Base-by-base conservation (phyloP, 2,888 invertebrate species). In the Lymantria monacha region DNA sequence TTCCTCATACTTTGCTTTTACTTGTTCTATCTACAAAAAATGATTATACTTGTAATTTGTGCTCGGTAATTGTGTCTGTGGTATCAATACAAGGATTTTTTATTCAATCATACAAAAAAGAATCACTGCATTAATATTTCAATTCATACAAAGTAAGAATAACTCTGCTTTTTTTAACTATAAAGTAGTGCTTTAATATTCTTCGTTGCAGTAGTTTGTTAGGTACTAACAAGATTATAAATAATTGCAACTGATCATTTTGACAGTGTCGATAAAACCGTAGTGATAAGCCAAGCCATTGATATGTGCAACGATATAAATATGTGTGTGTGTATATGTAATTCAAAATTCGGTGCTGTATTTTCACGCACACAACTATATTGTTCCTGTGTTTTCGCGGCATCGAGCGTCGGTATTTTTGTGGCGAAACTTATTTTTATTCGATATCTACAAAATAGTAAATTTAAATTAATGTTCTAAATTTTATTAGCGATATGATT, bases 351-450 rank as follows among this genome's bases (percentile, higher is more conserved):
- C 14, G 61, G 58, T 46, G 49, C 15, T 11, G n/a, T 64, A 60
- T 64, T 56, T 44, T 56, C 62, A 69, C 70, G 1, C 70, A 66
- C 69, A 71, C 77, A 69, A 59, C 54, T 53, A 62, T 44, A 63
- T 14, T 59, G 57, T 74, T 63, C 60, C 60, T 71, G 69, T 79
- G 75, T 85, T 88, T 88, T 88, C 87, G 88, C 89, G 89, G 87
- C 65, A 83, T 76, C 66, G 61, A 68, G 76, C 76, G 77, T 76
- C 72, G 57, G 67, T 70, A 61, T 61, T 58, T 63, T 46, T 69
- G 63, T 81, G 74, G 74, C 69, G 80, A 74, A 83, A 85, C 76
- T 82, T 81, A 79, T 71, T 81, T 84, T 83, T 63, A 63, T 72
- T 79, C 79, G 52, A 66, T 66, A 66, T 66, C 68, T 41, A 57